Evolutionary conservation across 2,888 invertebrate genomes (phyloP), one percentile per base, ranked within the genome.

Genomic region (Pimpla rufipes): DNA sequence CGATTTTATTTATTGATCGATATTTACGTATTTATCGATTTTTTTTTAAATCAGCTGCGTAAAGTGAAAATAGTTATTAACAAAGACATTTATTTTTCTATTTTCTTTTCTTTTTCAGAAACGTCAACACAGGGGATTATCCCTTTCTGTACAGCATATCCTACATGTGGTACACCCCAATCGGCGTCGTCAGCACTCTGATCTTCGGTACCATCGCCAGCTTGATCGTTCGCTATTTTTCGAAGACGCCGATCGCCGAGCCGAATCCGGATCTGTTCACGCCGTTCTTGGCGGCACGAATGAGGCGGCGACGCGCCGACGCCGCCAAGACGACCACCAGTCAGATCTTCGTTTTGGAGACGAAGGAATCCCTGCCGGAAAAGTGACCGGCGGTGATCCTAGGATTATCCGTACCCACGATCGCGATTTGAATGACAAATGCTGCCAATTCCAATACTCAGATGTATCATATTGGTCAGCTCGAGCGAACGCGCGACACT

Each of bases 131-230:
- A 11, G 85, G 87, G 6, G 66, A 79, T 0, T 96, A 95, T 89
- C 95, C 96, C 88, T 96, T 96, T 93, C 91, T 96, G 11, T 96
- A 96, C 89, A 94, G 95, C 86, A 93, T 97, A 21, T 97, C 97
- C 0, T 97, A 97, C 89, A 94, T 96, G 94, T 97, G 96, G 95
- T 96, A 96, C 75, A 95, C 96, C 0, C 59, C 62, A 1, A 5
- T 73, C 29, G 73, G 59, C 18, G 47, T 73, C 29, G 7, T 45
- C 11, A 35, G 59, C 16, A 47, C 95, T 0, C 88, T 95, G 40
- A 55, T 94, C 2, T 89, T 94, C 21, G 96, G 96, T 42, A 94
- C 94, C 79, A 6, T 94, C 3, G 89, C 93, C 0, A 73, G 73
- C 21, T 5, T 18, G 13, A 21, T 73, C 35, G 47, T 73, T 57